phyloP scores from a whole-genome alignment of 2,888 invertebrate species.

The Troglohyphantes excavatus region DNA sequence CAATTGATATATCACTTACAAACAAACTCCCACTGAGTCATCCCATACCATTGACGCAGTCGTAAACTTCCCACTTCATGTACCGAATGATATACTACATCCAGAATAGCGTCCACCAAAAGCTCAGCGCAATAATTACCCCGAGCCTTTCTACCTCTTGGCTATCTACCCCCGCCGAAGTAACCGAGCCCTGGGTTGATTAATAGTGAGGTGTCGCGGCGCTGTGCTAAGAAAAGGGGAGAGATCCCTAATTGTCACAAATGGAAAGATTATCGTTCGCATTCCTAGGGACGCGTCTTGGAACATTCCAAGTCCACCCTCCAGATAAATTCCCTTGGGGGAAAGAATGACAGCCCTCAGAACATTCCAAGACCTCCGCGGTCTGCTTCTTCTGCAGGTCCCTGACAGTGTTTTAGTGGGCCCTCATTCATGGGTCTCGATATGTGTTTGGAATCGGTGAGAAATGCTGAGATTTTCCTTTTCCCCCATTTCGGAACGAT shows the following conservation, averaged over 20 bases:
- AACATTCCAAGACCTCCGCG: not conserved
- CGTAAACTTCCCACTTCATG: too few relatives aligned
- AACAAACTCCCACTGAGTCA: too few relatives aligned
- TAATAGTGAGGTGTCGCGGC: constrained; percentile 35
- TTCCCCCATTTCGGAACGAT: not conserved
- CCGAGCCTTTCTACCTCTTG: not conserved
- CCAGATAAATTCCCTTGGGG: not conserved
- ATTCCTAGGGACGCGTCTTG: constrained; percentile 36
- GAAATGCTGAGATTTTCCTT: not conserved
- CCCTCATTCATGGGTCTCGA: not conserved
- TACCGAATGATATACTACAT: too few relatives aligned
- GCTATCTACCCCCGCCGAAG: not conserved
- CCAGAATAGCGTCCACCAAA: not conserved
- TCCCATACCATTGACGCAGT: too few relatives aligned
- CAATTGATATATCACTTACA: too few relatives aligned
- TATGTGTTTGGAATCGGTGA: not conserved
- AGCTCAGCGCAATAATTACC: not conserved
- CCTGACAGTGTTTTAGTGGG: constrained; percentile 1
- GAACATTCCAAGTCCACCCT: not conserved
- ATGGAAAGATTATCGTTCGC: constrained; percentile 58
- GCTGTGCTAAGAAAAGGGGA: not conserved
- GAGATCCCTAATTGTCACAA: constrained; percentile 54
- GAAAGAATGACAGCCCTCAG: not conserved
- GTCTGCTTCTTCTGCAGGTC: not conserved
- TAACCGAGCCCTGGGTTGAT: not conserved